phyloP scores from a whole-genome alignment of 2,888 invertebrate genomes.

The Drosophila atripex region DNA sequence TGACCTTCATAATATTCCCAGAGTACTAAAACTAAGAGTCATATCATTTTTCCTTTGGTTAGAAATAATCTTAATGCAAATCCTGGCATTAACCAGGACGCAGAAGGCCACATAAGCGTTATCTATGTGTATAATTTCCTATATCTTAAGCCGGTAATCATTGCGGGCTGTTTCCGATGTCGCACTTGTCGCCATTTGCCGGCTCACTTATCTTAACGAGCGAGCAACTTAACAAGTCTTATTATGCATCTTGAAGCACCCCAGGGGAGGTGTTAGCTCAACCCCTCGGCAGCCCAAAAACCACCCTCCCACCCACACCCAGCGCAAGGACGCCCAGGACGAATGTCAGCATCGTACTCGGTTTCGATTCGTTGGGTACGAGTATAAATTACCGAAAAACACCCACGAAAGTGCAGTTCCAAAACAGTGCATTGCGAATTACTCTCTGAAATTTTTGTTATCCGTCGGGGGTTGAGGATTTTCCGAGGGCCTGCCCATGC shows the following conservation, averaged over 20 bases:
- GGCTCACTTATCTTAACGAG: conserved; percentile 78
- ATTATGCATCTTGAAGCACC: conserved; percentile 68
- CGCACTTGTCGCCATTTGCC: conserved; percentile 76
- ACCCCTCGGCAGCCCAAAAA: neutral
- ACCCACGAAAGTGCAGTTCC: conserved; percentile 76
- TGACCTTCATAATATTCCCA: conserved; percentile 3
- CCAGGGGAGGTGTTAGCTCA: conserved; percentile 44
- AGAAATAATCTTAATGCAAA: conserved; percentile 25
- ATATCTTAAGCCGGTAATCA: conserved; percentile 67
- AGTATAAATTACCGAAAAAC: conserved; percentile 67
- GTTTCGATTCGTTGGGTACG: conserved; percentile 21
- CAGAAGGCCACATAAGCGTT: conserved; percentile 17
- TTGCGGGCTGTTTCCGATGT: conserved; percentile 65
- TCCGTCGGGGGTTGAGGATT: conserved; percentile 19
- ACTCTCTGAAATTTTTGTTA: conserved; percentile 11
- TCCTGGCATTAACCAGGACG: conserved; percentile 14
- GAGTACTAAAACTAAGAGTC: conserved; percentile 10
- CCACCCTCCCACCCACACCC: conserved; percentile 10
- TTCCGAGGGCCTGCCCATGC: conserved; percentile 46
- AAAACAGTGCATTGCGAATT: conserved; percentile 23
- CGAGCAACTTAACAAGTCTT: conserved; percentile 77
- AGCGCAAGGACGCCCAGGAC: conserved; percentile 3
- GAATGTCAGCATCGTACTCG: conserved; percentile 31
- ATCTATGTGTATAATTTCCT: conserved; percentile 39
- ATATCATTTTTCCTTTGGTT: neutral